Percentiles rank a stretch among this genome's conserved stretches.
Evolutionary conservation across 2,797 vertebrate genomes (phyloP).

Genomic region (Tiaroga cobitis): DNA sequence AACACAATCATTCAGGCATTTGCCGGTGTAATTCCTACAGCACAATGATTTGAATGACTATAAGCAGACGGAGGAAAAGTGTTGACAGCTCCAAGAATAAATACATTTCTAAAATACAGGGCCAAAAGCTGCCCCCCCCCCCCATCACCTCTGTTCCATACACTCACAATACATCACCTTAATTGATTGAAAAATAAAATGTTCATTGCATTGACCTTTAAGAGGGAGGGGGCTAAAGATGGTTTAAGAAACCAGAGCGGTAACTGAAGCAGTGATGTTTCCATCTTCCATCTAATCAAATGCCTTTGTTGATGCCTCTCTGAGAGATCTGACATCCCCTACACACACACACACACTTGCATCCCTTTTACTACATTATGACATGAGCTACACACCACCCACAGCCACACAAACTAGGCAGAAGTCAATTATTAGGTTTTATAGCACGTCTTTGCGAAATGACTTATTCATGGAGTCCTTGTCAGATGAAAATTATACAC

Average conservation of each 20-base stretch:
- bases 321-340: neutral
- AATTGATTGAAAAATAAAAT: slow-evolving; percentile 69
- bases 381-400: slow-evolving; percentile 56
- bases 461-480: slow-evolving; percentile 71
- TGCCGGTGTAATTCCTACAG: slow-evolving; percentile 69
- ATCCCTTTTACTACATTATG: slow-evolving; percentile 40
- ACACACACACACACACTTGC: neutral
- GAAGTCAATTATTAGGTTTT: slow-evolving; percentile 72
- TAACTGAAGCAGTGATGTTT: slow-evolving; percentile 61
- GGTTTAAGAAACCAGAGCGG: slow-evolving; percentile 52
- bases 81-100: slow-evolving; percentile 64
- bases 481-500: slow-evolving; percentile 51
- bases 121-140: slow-evolving; percentile 44
- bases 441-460: slow-evolving; percentile 67
- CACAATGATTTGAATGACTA: slow-evolving; percentile 72
- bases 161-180: slow-evolving; percentile 64
- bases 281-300: slow-evolving; percentile 64
- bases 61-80: slow-evolving; percentile 66
- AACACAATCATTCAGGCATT: slow-evolving; percentile 70
- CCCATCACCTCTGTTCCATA: slow-evolving; percentile 54
- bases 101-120: slow-evolving; percentile 67
- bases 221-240: slow-evolving; percentile 40
- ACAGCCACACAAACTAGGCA: slow-evolving; percentile 58
- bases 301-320: slow-evolving; percentile 47
- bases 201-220: slow-evolving; percentile 67